Conservation (phyloP, 1,140 invertebrate species). For the Apocrypta bakeri region DNA sequence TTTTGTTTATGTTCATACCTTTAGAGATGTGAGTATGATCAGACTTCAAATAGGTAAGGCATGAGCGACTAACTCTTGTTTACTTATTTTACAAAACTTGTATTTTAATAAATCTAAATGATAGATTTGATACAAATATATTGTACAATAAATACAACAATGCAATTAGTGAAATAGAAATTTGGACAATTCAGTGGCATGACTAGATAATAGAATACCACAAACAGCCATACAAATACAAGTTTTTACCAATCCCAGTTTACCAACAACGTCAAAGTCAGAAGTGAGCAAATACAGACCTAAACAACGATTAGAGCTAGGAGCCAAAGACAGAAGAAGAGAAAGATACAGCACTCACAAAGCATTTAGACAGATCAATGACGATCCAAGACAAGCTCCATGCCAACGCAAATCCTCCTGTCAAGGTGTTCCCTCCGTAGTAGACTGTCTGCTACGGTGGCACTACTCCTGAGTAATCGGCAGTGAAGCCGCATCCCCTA, state of each 20-base stretch:
- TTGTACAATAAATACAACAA: too few species aligned
- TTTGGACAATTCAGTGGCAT: too few species aligned
- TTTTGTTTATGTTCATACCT: neutral
- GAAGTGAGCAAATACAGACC: neutral
- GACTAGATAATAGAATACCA: neutral
- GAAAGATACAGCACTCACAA: constrained; percentile 43
- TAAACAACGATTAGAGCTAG: neutral
- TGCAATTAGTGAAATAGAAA: neutral
- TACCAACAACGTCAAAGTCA: neutral
- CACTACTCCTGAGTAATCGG: constrained; percentile 9
- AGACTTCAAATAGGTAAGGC: too few species aligned
- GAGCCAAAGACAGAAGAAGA: neutral
- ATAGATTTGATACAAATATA: neutral
- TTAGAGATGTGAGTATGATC: neutral
- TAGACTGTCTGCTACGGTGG: neutral
- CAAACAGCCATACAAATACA: neutral
- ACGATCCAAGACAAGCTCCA: constrained; percentile 43
- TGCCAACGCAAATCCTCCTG: constrained; percentile 33
- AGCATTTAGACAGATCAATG: constrained; percentile 51
- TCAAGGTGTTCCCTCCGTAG: neutral
- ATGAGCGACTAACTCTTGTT: neutral
- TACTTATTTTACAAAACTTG: neutral
- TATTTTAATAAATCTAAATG: too few species aligned
- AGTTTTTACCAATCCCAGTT: neutral
- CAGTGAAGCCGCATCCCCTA: constrained; percentile 43